Evolutionary conservation across 2,113 vertebrate genomes (phyloP).

Genomic region (Empidonax alnorum): DNA sequence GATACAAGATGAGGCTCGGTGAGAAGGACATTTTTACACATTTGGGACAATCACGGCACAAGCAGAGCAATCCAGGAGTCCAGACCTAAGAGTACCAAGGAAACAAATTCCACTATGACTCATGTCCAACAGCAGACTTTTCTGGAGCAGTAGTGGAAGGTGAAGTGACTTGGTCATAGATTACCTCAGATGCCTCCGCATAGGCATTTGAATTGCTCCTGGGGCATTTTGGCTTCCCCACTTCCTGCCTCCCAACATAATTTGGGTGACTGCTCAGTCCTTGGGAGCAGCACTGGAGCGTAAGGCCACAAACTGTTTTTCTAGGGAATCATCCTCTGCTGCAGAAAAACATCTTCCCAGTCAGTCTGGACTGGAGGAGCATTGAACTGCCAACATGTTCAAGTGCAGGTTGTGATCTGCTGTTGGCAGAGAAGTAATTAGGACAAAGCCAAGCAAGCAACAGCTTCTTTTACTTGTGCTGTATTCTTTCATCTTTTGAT

Average conservation of each 20-base stretch:
- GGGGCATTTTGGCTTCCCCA: background rate
- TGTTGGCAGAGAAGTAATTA: background rate
- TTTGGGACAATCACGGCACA: rapidly evolving
- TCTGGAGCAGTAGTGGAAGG: background rate
- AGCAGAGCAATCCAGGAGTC: background rate
- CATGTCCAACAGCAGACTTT: background rate
- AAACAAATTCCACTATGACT: background rate
- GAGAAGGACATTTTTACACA: background rate
- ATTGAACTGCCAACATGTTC: background rate
- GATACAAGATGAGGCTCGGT: background rate
- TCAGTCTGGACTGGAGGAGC: background rate
- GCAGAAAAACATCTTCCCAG: background rate
- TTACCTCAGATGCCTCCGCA: background rate
- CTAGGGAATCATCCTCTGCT: background rate
- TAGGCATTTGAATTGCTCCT: background rate
- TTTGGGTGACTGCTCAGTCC: background rate
- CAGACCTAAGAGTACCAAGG: background rate
- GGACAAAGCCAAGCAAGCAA: background rate
- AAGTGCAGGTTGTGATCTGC: background rate
- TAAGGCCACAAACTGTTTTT: background rate
- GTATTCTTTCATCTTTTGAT: background rate
- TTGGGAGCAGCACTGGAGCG: background rate
- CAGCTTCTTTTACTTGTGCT: background rate
- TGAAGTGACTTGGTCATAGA: background rate
- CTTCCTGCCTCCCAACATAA: background rate